Evolutionary conservation across 2,888 invertebrate species (phyloP).

Genomic region (Galeruca laticollis): DNA sequence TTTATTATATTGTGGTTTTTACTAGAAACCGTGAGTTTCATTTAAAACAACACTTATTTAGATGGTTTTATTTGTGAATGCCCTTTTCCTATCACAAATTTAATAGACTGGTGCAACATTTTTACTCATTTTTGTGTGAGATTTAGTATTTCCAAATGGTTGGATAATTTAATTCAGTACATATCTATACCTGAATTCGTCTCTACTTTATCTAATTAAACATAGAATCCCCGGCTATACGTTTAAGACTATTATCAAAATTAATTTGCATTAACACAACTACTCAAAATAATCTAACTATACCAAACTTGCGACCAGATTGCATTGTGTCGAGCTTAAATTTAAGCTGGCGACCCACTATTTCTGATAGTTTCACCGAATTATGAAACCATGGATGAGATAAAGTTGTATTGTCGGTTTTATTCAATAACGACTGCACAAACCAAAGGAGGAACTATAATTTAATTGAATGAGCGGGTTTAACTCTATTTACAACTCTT

Average conservation of each 20-base stretch:
- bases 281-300: conserved; percentile 29
- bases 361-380: conserved; percentile 13
- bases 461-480: no score
- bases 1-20: no score
- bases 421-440: not conserved
- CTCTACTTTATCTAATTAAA: not conserved
- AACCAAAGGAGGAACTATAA: not conserved
- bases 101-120: no score
- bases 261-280: conserved; percentile 23
- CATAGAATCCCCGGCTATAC: not conserved
- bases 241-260: conserved; percentile 21
- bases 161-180: not conserved
- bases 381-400: conserved; percentile 8
- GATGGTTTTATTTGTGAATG: no score
- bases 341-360: conserved; percentile 13
- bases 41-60: no score
- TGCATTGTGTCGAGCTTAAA: conserved; percentile 15
- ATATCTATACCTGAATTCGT: not conserved
- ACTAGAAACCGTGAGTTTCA: no score
- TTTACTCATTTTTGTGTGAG: no score
- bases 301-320: conserved; percentile 10
- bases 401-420: not conserved
- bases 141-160: no score
- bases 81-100: no score
- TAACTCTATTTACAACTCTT: no score